Conservation (phyloP, 2,888 invertebrate species). For the Melinaea menophilus region DNA sequence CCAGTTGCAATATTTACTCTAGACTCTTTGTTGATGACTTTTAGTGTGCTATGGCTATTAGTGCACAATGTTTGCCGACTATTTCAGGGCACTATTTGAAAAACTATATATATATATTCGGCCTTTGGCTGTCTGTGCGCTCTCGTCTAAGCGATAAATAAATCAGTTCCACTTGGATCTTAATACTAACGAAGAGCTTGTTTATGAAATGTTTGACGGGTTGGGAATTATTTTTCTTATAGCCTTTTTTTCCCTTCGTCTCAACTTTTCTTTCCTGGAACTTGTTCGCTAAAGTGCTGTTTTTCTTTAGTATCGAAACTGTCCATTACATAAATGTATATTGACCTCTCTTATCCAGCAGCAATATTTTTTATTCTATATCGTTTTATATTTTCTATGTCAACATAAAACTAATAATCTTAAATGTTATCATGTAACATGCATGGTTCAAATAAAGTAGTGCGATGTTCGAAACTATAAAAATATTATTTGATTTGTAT, state of each 20-base stretch:
- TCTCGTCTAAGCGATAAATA: slow-evolving; percentile 39
- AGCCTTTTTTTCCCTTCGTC: slow-evolving; percentile 29
- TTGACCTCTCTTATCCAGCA: not conserved
- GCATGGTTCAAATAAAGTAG: too few relatives aligned
- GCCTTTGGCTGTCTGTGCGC: slow-evolving; percentile 13
- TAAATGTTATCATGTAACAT: too few relatives aligned
- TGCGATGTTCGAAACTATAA: too few relatives aligned
- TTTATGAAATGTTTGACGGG: slow-evolving; percentile 70
- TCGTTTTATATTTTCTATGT: too few relatives aligned
- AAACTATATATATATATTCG: slow-evolving; percentile 16
- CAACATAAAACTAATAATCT: too few relatives aligned
- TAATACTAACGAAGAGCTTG: slow-evolving; percentile 42
- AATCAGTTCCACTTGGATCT: slow-evolving; percentile 53
- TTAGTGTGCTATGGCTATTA: slow-evolving; percentile 36
- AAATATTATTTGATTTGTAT: too few relatives aligned
- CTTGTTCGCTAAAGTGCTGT: slow-evolving; percentile 15
- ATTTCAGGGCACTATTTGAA: slow-evolving; percentile 24
- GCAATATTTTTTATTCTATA: not conserved
- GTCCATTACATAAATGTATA: slow-evolving; percentile 4
- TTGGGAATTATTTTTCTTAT: slow-evolving; percentile 59
- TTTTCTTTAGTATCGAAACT: slow-evolving; percentile 13
- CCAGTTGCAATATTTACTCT: slow-evolving; percentile 50
- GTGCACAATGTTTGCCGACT: slow-evolving; percentile 44
- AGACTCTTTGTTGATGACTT: slow-evolving; percentile 44
- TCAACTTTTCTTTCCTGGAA: slow-evolving; percentile 12